These are phyloP conservation scores for Chrysogorgia sp. DNA, from an alignment of 92 coral and sea anemone species.

Conservation along the genomic window DNA sequence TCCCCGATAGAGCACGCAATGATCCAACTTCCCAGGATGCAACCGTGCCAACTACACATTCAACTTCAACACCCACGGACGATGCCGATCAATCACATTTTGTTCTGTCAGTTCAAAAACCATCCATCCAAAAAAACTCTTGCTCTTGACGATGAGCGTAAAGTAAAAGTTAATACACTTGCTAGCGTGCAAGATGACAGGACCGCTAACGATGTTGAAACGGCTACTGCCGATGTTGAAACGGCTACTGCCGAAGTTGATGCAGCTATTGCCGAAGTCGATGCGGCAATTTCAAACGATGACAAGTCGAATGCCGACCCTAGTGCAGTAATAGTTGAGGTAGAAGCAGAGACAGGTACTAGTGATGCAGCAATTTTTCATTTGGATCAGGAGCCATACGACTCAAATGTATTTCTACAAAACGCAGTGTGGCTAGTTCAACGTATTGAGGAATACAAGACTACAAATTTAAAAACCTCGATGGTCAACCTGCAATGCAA, in stretches of 20 bases:
- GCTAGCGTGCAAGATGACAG: no score
- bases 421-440: background rate
- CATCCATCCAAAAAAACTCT: background rate
- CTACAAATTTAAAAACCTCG: slow-evolving; percentile 37
- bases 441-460: background rate
- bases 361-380: background rate
- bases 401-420: slow-evolving; percentile 6
- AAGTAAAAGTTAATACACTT: no score
- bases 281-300: no score
- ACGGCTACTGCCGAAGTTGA: background rate
- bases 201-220: background rate
- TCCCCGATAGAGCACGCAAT: slow-evolving; percentile 3
- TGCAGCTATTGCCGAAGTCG: background rate
- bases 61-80: background rate
- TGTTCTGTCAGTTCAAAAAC: background rate
- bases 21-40: background rate
- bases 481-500: slow-evolving; percentile 79
- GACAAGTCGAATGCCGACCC: background rate
- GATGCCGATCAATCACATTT: no score
- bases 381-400: background rate
- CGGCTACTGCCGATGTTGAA: background rate
- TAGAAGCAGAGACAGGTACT: background rate
- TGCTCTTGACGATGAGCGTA: no score
- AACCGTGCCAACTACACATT: background rate
- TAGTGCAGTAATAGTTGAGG: background rate